A percentile compares a stretch with the other conserved stretches of the same genome.
Evolutionary conservation across 2,113 vertebrate genomes (phyloP).

Genomic region (Carassius gibelio): DNA sequence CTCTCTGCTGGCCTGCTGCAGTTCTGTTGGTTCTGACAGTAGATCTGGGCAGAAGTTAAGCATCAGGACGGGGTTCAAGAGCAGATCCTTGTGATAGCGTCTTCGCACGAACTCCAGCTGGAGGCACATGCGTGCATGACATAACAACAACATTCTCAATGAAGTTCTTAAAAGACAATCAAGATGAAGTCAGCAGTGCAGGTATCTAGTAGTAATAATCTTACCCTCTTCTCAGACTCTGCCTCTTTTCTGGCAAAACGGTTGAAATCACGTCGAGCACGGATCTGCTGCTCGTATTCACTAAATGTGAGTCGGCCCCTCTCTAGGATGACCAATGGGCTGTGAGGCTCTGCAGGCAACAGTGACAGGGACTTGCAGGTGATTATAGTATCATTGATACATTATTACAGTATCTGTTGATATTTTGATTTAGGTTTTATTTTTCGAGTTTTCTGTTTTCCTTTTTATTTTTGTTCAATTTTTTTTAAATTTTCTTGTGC

Average conservation of each 20-base stretch:
- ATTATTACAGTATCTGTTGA: neutral
- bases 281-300: conserved; percentile 84
- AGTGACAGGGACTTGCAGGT: neutral
- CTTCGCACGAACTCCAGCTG: conserved; percentile 91
- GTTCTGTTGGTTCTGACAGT: conserved; percentile 72
- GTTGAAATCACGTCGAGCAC: conserved; percentile 84
- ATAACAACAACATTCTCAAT: neutral
- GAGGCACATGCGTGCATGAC: neutral
- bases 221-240: conserved; percentile 85
- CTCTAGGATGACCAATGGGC: conserved; percentile 87
- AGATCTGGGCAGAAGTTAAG: conserved; percentile 91
- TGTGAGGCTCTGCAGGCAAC: conserved; percentile 83
- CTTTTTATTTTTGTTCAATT: neutral
- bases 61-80: conserved; percentile 90
- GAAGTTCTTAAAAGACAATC: neutral
- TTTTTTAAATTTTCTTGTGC: neutral
- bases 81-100: conserved; percentile 94
- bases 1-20: conserved; percentile 85
- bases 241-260: conserved; percentile 81
- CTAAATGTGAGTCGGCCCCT: conserved; percentile 83
- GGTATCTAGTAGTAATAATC: neutral
- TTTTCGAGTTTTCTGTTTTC: neutral
- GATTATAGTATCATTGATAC: neutral
- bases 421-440: neutral
- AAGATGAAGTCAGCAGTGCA: neutral